Base-by-base conservation (phyloP, 1,140 invertebrate species). In the Chironomus tepperi region DNA sequence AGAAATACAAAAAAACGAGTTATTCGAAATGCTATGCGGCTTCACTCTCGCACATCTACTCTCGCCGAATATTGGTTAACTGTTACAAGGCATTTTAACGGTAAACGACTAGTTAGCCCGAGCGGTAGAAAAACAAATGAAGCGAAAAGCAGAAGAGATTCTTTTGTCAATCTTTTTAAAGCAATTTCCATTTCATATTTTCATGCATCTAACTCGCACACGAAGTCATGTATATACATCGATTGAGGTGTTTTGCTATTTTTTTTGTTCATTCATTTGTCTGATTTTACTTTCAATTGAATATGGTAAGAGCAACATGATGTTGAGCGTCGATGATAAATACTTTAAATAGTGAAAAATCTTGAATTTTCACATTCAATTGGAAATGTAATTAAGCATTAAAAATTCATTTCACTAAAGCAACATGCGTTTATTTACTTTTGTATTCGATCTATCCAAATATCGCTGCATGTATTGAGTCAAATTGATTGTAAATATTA, bases 381-480 rank as follows among this genome's bases (percentile, higher is more conserved):
- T 70, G 65, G 65, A 18, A 70, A 70, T 70, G 65, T 70, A 70
- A 70, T 70, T 70, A 70, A 70, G 19, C 65, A 70, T 70, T 70
- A 70, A 12, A 70, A 70, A 12, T 2, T 57, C 47, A 57, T 2
- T 57, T 57, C 47, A 57, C 47, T n/a, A 7, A 2, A 57, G 7
- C 47, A n/a, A 34, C 24, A 34, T 34, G 24, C 24, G 24, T 34
- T 34, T 34, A 34, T 34, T 34, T 34, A 34, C 24, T 34, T 34
- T 34, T 57, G 47, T 47, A 47, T 15, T 1, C 12, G n/a, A 57
- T 57, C 12, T 57, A 57, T n/a, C n/a, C 47, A 57, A 34, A 34
- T 2, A 34, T 2, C 1, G 24, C 24, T 2, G 24, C 24, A 34
- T 34, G 24, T 34, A 34, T 34, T 34, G 24, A 34, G 24, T 1